Percentiles rank a stretch among this genome's conserved stretches.
Conservation (phyloP, 2,113 vertebrate species). For the Alaudala cheleensis region DNA sequence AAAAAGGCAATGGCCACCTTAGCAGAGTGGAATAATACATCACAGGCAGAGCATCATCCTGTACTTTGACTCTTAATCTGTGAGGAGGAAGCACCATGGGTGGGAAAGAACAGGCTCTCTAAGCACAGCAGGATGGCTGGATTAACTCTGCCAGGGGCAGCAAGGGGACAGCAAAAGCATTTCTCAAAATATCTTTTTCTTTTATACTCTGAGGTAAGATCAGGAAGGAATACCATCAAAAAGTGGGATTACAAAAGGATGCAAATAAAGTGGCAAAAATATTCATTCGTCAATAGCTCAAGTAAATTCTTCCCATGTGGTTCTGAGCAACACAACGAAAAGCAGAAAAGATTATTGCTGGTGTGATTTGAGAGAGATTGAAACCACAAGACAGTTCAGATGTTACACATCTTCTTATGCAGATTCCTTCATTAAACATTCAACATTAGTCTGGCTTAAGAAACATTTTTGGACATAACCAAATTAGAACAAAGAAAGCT, state of each 20-base stretch:
- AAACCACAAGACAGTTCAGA: not conserved
- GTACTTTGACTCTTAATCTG: constrained; percentile 71
- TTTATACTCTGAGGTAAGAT: constrained; percentile 50
- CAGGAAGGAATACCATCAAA: constrained; percentile 46
- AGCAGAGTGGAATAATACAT: constrained; percentile 17
- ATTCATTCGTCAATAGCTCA: not conserved
- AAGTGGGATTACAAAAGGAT: constrained; percentile 28
- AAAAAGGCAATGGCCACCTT: constrained; percentile 14
- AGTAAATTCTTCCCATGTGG: not conserved
- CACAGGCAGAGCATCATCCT: constrained; percentile 40
- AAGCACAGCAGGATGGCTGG: constrained; percentile 42
- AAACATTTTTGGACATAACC: constrained; percentile 8
- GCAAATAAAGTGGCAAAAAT: constrained; percentile 35
- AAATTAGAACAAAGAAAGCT: constrained; percentile 45
- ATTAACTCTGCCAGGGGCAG: constrained; percentile 42
- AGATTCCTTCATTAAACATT: constrained; percentile 44
- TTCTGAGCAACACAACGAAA: not conserved
- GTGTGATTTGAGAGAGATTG: not conserved
- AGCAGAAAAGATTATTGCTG: not conserved
- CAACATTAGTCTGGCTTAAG: constrained; percentile 1
- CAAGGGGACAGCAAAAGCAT: constrained; percentile 36
- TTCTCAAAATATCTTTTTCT: constrained; percentile 61
- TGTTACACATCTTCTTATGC: not conserved
- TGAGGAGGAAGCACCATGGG: constrained; percentile 12
- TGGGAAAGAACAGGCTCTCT: constrained; percentile 49